Evolutionary conservation across 2,113 vertebrate species (phyloP), one percentile per base, ranked within the genome.

Genomic region (Heterochromis multidens): DNA sequence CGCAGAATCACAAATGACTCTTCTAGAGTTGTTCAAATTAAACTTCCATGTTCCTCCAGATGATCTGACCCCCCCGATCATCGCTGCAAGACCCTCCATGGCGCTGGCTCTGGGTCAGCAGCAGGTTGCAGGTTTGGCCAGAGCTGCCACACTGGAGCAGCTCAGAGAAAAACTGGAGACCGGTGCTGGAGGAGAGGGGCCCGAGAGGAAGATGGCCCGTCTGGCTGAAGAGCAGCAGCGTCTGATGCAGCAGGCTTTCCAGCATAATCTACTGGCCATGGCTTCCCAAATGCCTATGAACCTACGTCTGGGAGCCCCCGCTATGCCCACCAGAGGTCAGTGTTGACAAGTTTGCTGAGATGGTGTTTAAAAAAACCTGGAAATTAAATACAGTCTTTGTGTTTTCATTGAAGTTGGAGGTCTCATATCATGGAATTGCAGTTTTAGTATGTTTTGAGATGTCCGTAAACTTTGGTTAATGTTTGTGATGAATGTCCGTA

Each of bases 241-340:
- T 25, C 95, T 99, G 1, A 97, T 98, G 87, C 98, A 99, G 93
- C 98, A 99, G 95, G 97, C 97, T 3, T 96, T 99, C 67, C 98
- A 99, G 83, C 98, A 99, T 83, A 98, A 97, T 94, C 95, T 99
- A 4, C 89, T 99, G 83, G 97, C 95, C 93, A 93, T 99, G 98
- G 97, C 98, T 0, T 95, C 98, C 8, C 98, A 98, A 83, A 96
- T 98, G 87, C 98, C 98, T 88, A 97, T 98, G 97, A 99, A 97
- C 94, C 94, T 95, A 86, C 95, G 95, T 8, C 91, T 99, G 90
- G 97, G 97, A 79, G 84, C 89, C 35, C 94, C 94, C 19, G n/a
- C 83, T 63, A 95, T 97, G 93, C 96, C 97, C 0, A 96, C 96
- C 82, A 97, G 96, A 93, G 98, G 98, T 99, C 84, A 95, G 97